Evolutionary conservation across 2,888 invertebrate species (phyloP), one percentile per base, ranked within the genome.

Genomic region (Sepiola atlantica): DNA sequence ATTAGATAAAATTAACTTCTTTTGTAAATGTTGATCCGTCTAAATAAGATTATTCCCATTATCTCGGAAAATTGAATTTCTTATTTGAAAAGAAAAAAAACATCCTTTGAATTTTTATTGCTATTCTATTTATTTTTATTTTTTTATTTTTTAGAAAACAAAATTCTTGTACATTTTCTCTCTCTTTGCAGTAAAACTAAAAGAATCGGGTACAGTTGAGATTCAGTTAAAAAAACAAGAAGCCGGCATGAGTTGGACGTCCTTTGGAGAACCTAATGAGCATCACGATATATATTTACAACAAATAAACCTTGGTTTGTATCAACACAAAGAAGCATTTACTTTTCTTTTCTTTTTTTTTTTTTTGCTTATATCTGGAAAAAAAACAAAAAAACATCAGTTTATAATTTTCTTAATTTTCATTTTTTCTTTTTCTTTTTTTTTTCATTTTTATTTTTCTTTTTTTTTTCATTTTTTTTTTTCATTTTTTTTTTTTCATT

Each of bases 131-230:
- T n/a, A n/a, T n/a, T n/a, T n/a, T n/a, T n/a, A n/a, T 45, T 2
- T 8, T 45, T 45, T 45, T 8, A 45, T 45, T 45, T 45, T 45
- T 45, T 4, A 45, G 2, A 45, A 45, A 45, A 45, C 8, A 45
- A 45, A 45, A 45, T 45, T 61, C 28, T 61, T 21, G 24, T 61
- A 77, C n/a, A 61, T 61, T 21, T 61, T 28, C 16, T 32, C n/a
- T 77, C 18, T 12, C 10, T 77, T 91, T 77, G 92, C 96, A 97
- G 96, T 96, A 28, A 96, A 95, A 94, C 95, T 96, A 55, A 95
- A 95, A 94, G 96, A 96, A 28, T 95, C 95, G 94, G 97, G 97
- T 0, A 97, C 97, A 94, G 96, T 97, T 35, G 97, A 97, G 91
- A 95, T 97, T 16, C 55, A 96, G 55, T 94, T 97, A 12, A 94